Evolutionary conservation across 1,140 invertebrate genomes (phyloP).

Genomic region (Melitaea cinxia): DNA sequence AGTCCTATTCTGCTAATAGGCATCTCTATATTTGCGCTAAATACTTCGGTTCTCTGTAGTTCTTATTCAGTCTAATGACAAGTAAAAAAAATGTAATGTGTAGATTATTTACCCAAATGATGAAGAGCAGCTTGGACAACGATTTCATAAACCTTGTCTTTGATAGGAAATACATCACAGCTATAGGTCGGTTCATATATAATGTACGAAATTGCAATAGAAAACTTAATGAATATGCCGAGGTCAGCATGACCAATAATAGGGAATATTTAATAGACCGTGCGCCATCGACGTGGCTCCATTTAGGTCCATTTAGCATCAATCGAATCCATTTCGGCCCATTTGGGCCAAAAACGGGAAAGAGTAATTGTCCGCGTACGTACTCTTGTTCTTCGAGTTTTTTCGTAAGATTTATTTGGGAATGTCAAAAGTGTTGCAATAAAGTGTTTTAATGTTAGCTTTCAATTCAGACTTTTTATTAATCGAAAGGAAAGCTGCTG

Average conservation of each 20-base stretch:
- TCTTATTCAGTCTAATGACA: too few species aligned
- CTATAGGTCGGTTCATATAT: too few species aligned
- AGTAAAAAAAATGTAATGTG: too few species aligned
- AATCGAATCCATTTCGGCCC: slow-evolving; percentile 31
- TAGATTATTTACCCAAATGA: too few species aligned
- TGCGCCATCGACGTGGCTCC: slow-evolving; percentile 22
- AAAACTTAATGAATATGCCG: neutral
- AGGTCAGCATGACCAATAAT: slow-evolving; percentile 8
- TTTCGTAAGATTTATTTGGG: slow-evolving; percentile 40
- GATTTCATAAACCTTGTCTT: too few species aligned
- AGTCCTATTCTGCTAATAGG: too few species aligned
- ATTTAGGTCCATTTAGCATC: slow-evolving; percentile 38
- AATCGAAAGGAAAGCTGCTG: too few species aligned
- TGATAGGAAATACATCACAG: too few species aligned
- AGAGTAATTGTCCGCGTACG: slow-evolving; percentile 37
- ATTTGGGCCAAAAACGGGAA: slow-evolving; percentile 22
- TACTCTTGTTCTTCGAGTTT: slow-evolving; percentile 25
- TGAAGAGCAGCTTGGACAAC: too few species aligned
- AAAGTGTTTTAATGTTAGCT: slow-evolving; percentile 24
- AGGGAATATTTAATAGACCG: slow-evolving; percentile 18
- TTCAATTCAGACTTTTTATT: too few species aligned
- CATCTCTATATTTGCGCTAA: too few species aligned
- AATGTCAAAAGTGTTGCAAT: slow-evolving; percentile 27
- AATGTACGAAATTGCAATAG: neutral
- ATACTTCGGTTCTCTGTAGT: too few species aligned